A percentile compares a stretch with the other conserved stretches of the same genome.
phyloP scores from a whole-genome alignment of 2,888 invertebrate species.

The Hymenopus coronatus region DNA sequence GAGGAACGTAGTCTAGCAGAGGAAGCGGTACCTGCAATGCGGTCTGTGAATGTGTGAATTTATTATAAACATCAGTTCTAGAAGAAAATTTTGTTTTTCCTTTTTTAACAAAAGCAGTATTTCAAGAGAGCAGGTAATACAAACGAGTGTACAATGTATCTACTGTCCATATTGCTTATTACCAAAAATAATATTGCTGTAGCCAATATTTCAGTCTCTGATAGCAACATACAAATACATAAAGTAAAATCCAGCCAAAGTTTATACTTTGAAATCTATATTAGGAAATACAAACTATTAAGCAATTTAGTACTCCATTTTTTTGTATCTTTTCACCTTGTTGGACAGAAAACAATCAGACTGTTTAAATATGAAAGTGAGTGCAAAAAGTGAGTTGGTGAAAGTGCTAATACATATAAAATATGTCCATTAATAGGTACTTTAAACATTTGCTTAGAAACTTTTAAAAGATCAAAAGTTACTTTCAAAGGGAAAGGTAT shows the following conservation, averaged over 20 bases:
- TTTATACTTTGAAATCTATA: background rate
- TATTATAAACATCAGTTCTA: background rate
- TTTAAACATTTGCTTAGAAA: background rate
- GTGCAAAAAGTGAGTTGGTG: background rate
- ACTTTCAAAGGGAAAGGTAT: background rate
- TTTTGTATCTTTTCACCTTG: background rate
- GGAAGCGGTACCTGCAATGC: conserved; percentile 1
- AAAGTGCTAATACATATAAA: background rate
- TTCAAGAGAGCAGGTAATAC: background rate
- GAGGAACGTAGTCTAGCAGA: conserved; percentile 4
- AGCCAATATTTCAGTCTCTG: background rate
- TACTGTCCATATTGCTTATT: background rate
- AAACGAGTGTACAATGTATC: background rate
- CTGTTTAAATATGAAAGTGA: background rate
- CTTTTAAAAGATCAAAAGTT: background rate
- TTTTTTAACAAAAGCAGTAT: background rate
- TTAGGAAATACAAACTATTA: background rate
- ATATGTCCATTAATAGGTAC: background rate
- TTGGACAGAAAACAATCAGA: background rate
- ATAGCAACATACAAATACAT: background rate
- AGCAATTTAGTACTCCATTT: background rate
- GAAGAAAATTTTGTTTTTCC: background rate
- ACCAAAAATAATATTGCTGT: background rate
- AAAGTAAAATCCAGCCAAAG: background rate
- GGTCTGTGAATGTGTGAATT: conserved; percentile 24